These are phyloP conservation scores for Crambe crambe DNA, from an alignment of 37 sponge, comb jelly and placozoan genomes.

Conservation along the genomic window DNA sequence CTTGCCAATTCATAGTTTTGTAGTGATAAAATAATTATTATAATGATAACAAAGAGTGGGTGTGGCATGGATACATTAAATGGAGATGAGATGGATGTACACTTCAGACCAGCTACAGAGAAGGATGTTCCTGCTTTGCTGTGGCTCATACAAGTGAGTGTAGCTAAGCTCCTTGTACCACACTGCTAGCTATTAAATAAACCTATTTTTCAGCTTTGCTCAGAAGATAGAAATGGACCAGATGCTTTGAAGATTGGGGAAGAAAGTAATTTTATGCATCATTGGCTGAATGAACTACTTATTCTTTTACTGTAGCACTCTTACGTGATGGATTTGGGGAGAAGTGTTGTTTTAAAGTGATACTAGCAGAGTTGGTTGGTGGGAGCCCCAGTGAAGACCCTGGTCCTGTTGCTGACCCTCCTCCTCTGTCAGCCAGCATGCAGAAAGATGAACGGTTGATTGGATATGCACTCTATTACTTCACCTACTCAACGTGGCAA, in stretches of 20 bases:
- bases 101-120: conserved; percentile 1
- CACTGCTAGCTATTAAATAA: neutral
- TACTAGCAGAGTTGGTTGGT: conserved; percentile 3
- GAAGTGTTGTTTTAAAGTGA: neutral
- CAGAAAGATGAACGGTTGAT: neutral
- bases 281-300: too few relatives aligned
- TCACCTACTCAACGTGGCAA: conserved; percentile 64
- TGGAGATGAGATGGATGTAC: too few relatives aligned
- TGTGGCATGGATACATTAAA: neutral
- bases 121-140: conserved; percentile 27
- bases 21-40: too few relatives aligned
- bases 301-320: conserved; percentile 31
- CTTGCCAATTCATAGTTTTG: too few relatives aligned
- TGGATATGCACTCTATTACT: conserved; percentile 36
- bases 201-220: neutral
- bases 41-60: too few relatives aligned
- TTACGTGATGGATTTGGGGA: conserved; percentile 52
- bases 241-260: too few relatives aligned
- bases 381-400: neutral
- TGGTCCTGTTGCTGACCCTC: neutral
- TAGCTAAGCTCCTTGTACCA: too few relatives aligned
- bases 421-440: neutral
- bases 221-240: conserved; percentile 14
- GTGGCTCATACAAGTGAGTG: conserved; percentile 27
- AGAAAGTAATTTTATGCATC: too few relatives aligned